Conservation (phyloP, 2,113 vertebrate species). For the Sitta europaea region DNA sequence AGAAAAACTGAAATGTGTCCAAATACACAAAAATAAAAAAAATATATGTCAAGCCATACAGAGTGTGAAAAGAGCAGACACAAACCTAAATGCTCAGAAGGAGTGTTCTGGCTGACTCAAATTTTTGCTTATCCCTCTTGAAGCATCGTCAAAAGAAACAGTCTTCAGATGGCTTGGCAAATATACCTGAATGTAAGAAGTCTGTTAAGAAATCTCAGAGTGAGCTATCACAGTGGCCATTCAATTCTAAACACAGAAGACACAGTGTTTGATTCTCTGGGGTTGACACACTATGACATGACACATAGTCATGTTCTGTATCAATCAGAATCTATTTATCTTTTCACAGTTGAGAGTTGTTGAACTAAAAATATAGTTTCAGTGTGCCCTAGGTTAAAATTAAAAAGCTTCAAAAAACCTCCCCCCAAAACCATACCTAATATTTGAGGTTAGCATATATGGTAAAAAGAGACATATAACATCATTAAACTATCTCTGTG, state of each 20-base stretch:
- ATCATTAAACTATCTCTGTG: not conserved
- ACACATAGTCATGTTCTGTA: not conserved
- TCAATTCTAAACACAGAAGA: not conserved
- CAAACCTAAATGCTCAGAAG: not conserved
- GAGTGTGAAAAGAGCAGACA: not conserved
- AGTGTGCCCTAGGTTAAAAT: not conserved
- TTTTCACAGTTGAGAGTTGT: not conserved
- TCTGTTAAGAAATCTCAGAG: not conserved
- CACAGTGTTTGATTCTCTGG: not conserved
- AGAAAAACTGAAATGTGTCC: not conserved
- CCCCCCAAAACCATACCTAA: not conserved
- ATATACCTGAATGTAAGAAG: not conserved
- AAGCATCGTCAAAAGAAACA: not conserved
- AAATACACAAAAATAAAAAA: not conserved
- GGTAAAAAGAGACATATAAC: not conserved
- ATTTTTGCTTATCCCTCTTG: not conserved
- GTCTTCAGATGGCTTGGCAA: not conserved
- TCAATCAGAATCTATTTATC: not conserved
- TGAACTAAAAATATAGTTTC: not conserved
- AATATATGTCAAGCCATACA: not conserved
- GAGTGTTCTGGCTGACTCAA: not conserved
- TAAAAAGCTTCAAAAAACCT: not conserved
- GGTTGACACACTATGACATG: not conserved
- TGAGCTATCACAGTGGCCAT: not conserved
- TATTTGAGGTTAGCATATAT: not conserved